A percentile compares a stretch with the other conserved stretches of the same genome.
These are phyloP conservation scores for Parotocinclus haroldoi DNA, from an alignment of 2,797 vertebrate genomes.

Conservation along the genomic window DNA sequence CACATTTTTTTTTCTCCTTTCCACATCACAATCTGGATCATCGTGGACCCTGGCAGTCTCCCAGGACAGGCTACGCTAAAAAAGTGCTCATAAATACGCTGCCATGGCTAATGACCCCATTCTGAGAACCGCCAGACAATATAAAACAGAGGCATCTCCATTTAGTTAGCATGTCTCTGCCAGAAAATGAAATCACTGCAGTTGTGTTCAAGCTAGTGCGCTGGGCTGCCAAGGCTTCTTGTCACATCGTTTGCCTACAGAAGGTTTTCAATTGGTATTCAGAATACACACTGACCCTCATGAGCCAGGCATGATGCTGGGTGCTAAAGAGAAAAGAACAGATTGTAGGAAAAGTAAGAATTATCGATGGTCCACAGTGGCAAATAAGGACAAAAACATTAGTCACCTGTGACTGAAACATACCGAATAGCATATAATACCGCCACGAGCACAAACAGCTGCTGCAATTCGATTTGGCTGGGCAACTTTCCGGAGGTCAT, in stretches of 20 bases:
- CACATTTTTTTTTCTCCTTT: too few species aligned
- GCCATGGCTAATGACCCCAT: slow-evolving; percentile 13
- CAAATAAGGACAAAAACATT: too few species aligned
- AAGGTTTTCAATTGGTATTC: slow-evolving; percentile 55
- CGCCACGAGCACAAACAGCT: too few species aligned
- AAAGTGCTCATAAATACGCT: too few species aligned
- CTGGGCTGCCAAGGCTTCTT: slow-evolving; percentile 30
- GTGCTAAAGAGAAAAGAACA: not conserved
- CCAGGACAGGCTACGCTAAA: too few species aligned
- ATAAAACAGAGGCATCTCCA: slow-evolving; percentile 44
- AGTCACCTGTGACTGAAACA: too few species aligned
- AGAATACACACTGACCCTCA: not conserved
- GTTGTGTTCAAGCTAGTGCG: slow-evolving; percentile 18
- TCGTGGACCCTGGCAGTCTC: too few species aligned
- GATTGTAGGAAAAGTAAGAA: not conserved
- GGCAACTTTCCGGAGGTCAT: too few species aligned
- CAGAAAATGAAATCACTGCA: slow-evolving; percentile 58
- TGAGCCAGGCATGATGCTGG: not conserved
- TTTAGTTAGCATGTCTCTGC: slow-evolving; percentile 40
- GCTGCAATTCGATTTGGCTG: too few species aligned
- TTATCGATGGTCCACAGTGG: not conserved
- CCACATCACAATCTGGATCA: too few species aligned
- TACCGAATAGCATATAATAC: too few species aligned
- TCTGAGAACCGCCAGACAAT: slow-evolving; percentile 36
- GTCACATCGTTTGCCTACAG: slow-evolving; percentile 49